phyloP scores from a whole-genome alignment of 1,140 invertebrate genomes.

The Zelostemma sp. region DNA sequence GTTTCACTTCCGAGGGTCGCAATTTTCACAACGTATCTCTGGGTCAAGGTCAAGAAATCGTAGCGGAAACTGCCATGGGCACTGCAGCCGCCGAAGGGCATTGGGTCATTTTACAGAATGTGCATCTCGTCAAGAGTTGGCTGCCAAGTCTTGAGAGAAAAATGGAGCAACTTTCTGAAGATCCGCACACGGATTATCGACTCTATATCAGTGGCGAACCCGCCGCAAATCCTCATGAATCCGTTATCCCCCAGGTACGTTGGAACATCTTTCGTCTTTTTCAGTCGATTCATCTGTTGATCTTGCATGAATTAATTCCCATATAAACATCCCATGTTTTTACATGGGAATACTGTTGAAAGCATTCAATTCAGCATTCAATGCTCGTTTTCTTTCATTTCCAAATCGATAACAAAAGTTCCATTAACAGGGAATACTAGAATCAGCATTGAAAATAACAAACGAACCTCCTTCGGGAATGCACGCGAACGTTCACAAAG shows the following conservation, averaged over 20 bases:
- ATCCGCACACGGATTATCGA: conserved; percentile 73
- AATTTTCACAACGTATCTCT: conserved; percentile 95
- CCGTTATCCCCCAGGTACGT: conserved; percentile 77
- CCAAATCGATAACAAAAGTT: too few species aligned
- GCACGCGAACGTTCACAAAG: conserved; percentile 93
- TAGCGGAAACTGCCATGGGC: conserved; percentile 82
- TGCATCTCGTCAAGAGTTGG: conserved; percentile 93
- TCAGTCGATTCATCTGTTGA: neutral
- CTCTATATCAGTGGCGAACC: conserved; percentile 83
- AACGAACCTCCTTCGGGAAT: conserved; percentile 97
- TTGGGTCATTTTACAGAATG: conserved; percentile 94
- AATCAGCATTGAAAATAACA: conserved; percentile 95
- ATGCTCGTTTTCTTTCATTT: too few species aligned
- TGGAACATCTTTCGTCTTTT: neutral
- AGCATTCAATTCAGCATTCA: too few species aligned
- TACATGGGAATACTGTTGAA: too few species aligned
- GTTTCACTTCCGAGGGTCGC: conserved; percentile 83
- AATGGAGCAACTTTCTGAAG: conserved; percentile 82
- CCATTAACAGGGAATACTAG: conserved; percentile 82
- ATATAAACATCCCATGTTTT: too few species aligned
- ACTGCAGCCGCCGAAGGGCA: conserved; percentile 83
- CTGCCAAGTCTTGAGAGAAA: conserved; percentile 90
- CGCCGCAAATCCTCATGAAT: conserved; percentile 71
- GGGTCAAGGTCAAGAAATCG: conserved; percentile 94
- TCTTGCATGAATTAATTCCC: too few species aligned